Evolutionary conservation across 2,797 vertebrate species (phyloP).

Genomic region (Toxotes lorentzi): DNA sequence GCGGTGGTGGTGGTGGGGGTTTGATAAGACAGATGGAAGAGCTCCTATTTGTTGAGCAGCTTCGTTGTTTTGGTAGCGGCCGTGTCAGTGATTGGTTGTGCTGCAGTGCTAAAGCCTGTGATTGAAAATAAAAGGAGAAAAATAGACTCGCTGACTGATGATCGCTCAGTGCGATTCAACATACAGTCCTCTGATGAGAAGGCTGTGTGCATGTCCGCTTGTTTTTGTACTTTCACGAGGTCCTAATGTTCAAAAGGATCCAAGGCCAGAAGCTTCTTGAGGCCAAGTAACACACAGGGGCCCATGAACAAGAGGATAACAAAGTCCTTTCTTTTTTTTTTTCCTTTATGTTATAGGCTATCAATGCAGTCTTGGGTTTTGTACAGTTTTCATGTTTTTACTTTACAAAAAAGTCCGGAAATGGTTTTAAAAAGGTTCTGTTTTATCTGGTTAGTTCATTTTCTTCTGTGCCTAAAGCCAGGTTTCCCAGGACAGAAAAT

Average conservation of each 20-base stretch:
- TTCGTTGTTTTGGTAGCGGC: slow-evolving; percentile 65
- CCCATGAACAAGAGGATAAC: slow-evolving; percentile 11
- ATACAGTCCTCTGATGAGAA: slow-evolving; percentile 6
- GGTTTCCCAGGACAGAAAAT: background rate
- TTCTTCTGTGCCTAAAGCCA: background rate
- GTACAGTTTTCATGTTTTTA: background rate
- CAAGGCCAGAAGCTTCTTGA: slow-evolving; percentile 13
- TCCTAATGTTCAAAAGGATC: slow-evolving; percentile 9
- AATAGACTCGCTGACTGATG: slow-evolving; percentile 77
- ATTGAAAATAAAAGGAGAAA: slow-evolving; percentile 80
- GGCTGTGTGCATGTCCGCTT: slow-evolving; percentile 2
- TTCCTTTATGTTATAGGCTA: slow-evolving; percentile 1
- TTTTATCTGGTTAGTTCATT: background rate
- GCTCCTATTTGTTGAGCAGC: slow-evolving; percentile 70
- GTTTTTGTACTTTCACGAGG: slow-evolving; percentile 21
- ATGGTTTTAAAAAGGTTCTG: background rate
- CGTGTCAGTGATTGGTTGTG: slow-evolving; percentile 66
- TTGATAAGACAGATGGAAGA: slow-evolving; percentile 70
- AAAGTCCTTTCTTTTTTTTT: background rate
- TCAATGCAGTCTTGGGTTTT: background rate
- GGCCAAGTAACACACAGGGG: background rate
- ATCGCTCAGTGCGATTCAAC: slow-evolving; percentile 39
- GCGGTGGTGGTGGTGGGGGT: slow-evolving; percentile 2
- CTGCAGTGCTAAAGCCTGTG: slow-evolving; percentile 53
- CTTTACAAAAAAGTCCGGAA: background rate